Evolutionary conservation across 2,113 vertebrate genomes (phyloP), one percentile per base, ranked within the genome.

Genomic region (Sorex fumeus): DNA sequence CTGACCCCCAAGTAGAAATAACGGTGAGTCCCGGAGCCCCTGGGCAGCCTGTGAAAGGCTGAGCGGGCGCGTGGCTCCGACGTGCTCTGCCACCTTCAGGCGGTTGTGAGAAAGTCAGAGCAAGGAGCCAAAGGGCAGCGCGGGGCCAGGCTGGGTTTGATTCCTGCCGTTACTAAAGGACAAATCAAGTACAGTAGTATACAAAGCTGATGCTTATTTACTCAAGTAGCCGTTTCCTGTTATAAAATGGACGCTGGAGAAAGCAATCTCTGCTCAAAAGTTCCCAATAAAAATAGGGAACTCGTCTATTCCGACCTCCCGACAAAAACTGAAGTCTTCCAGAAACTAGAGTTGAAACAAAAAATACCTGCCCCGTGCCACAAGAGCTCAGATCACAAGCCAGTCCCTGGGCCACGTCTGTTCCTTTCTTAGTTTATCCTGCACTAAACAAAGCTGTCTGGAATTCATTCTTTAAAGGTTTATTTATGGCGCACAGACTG

Each of bases 21-120:
- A 47, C 28, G 85, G 43, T 43, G 2, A 60, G 57, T 23, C 57
- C 57, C 21, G 57, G 12, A 60, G 57, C 19, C 18, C 50, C 81
- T 23, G 2, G 79, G 50, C 57, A 70, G 57, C 57, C 32, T 47
- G 21, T 32, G 76, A 81, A 66, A 40, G 25, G 53, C 53, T 2
- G 25, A 82, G 40, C 40, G 2, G 7, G 74, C 3, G 23, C 47
- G 19, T 18, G 91, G 79, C 4, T 5, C 0, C 91, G 95, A 80
- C 43, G 88, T 64, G 57, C 81, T 95, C 96, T 97, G 97, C 98
- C 97, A 97, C 94, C 97, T 98, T 95, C 96, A 97, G 97, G 97
- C 85, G 91, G 91, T 90, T 84, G 93, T 27, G 36, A 91, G 74
- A 60, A 60, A 62, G 90, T 25, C 72, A 28, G 40, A 47, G n/a